Conservation (phyloP, 2,888 invertebrate species). For the Adineta ricciae region DNA sequence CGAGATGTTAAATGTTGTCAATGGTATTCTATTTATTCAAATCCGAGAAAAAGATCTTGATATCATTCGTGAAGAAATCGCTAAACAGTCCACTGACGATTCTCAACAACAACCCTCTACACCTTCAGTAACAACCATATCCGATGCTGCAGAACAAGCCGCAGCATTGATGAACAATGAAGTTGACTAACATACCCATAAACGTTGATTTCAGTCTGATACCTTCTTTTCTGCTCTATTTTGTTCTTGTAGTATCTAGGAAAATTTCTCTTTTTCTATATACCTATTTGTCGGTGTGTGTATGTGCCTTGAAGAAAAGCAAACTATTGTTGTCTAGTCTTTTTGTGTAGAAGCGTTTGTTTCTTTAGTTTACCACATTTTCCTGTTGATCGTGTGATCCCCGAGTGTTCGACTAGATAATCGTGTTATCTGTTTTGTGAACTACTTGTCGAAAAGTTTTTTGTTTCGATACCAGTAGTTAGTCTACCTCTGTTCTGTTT, state of each 20-base stretch:
- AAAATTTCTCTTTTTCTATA: background rate
- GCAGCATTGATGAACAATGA: slow-evolving; percentile 18
- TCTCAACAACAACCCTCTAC: background rate
- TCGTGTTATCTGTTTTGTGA: background rate
- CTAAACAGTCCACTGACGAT: background rate
- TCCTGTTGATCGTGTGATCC: background rate
- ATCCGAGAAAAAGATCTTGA: slow-evolving; percentile 18
- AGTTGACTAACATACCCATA: background rate
- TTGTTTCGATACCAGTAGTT: background rate
- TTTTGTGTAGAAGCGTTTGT: background rate
- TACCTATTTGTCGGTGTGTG: background rate
- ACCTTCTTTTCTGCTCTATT: background rate
- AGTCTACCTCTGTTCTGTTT: background rate
- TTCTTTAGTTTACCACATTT: background rate
- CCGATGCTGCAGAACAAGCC: background rate
- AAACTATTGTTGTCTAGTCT: background rate
- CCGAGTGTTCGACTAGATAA: background rate
- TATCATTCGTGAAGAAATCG: background rate
- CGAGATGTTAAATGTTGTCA: slow-evolving; percentile 32
- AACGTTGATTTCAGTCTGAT: background rate
- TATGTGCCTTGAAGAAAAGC: background rate
- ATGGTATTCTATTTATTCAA: slow-evolving; percentile 33
- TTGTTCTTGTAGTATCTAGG: background rate
- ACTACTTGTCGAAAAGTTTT: background rate
- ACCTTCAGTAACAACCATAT: background rate